A percentile compares a stretch with the other conserved stretches of the same genome.
phyloP scores from a whole-genome alignment of 2,888 invertebrate species.

The Spatulosminthurus flaviceps region DNA sequence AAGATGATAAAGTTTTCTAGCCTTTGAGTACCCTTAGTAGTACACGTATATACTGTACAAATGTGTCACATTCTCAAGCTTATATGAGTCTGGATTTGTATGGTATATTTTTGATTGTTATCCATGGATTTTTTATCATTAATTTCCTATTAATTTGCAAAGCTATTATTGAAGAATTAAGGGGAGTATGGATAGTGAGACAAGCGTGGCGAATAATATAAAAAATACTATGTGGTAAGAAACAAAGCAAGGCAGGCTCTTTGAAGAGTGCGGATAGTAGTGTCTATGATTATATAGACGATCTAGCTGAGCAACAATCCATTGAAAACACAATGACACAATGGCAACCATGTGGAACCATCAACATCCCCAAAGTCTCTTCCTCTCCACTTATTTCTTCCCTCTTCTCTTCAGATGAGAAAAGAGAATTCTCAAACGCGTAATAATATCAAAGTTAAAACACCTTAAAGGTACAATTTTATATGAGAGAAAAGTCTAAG shows the following conservation, averaged over 20 bases:
- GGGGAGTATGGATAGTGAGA: neutral
- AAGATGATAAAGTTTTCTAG: too few species aligned
- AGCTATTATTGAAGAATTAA: neutral
- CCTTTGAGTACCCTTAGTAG: too few species aligned
- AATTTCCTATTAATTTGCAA: slow-evolving; percentile 25
- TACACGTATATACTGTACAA: too few species aligned
- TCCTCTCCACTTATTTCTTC: slow-evolving; percentile 32
- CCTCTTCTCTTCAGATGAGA: slow-evolving; percentile 20
- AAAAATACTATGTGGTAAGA: too few species aligned
- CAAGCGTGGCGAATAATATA: neutral
- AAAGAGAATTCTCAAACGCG: slow-evolving; percentile 28
- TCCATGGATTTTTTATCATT: slow-evolving; percentile 19
- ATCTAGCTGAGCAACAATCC: slow-evolving; percentile 45
- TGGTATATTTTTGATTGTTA: neutral
- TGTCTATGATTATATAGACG: neutral
- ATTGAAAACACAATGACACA: slow-evolving; percentile 47
- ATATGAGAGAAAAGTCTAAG: slow-evolving; percentile 1
- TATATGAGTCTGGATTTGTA: too few species aligned
- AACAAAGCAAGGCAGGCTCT: neutral
- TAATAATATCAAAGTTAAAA: slow-evolving; percentile 40
- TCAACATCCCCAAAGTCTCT: slow-evolving; percentile 36
- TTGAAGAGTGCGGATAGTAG: neutral
- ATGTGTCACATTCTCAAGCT: too few species aligned
- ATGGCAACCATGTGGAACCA: slow-evolving; percentile 46
- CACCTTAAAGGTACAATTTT: slow-evolving; percentile 9